phyloP scores from a whole-genome alignment of 2,797 vertebrate genomes.

The Alauda arvensis region DNA sequence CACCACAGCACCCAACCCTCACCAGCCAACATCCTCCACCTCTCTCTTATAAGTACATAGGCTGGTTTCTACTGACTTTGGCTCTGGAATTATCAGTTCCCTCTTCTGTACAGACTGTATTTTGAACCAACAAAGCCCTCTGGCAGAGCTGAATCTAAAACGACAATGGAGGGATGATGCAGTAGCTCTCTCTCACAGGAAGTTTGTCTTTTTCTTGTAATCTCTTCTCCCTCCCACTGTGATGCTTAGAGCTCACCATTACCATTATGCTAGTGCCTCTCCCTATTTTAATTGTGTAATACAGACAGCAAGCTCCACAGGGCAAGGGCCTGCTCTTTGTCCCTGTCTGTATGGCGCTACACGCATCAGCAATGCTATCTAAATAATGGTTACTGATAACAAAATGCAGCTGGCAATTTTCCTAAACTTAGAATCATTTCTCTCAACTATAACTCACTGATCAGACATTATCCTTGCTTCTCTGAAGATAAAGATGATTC shows the following conservation, averaged over 20 bases:
- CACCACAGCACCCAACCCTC: background rate
- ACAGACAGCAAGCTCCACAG: constrained; percentile 1
- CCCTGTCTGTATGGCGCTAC: background rate
- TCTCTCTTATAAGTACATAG: background rate
- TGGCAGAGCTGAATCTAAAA: constrained; percentile 14
- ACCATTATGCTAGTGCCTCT: constrained; percentile 11
- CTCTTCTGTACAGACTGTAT: background rate
- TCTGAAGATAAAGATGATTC: constrained; percentile 41
- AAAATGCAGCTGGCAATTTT: constrained; percentile 58
- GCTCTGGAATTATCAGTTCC: background rate
- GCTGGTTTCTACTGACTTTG: background rate
- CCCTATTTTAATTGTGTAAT: constrained; percentile 18
- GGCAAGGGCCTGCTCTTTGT: constrained; percentile 32
- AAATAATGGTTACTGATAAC: constrained; percentile 55
- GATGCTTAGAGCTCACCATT: background rate
- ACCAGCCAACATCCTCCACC: background rate
- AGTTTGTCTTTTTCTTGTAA: constrained; percentile 20
- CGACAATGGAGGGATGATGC: background rate
- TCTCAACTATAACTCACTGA: constrained; percentile 41
- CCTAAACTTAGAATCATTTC: constrained; percentile 52
- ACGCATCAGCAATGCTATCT: constrained; percentile 31
- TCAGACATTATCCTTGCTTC: constrained; percentile 53
- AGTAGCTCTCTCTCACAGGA: background rate
- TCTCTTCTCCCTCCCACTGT: constrained; percentile 5
- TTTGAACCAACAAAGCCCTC: constrained; percentile 31